These are phyloP conservation scores for Sphaeridia pumilis DNA, from an alignment of 2,888 invertebrate species.

Conservation along the genomic window DNA sequence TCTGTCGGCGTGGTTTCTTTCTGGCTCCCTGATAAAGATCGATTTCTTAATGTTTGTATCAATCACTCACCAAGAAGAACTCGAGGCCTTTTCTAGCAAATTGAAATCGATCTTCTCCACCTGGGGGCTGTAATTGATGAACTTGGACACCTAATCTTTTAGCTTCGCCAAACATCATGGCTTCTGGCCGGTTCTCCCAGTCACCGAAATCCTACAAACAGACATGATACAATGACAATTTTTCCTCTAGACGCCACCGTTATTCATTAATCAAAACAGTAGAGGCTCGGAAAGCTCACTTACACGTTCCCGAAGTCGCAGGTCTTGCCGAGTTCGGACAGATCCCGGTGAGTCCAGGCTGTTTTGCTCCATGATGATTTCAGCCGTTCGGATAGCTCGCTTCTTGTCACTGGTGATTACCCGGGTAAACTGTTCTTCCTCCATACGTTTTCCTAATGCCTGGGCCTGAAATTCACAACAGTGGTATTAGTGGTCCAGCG, in stretches of 20 bases:
- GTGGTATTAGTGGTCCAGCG: neutral
- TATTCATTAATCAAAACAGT: too few relatives aligned
- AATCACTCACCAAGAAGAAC: constrained; percentile 12
- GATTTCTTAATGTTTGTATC: neutral
- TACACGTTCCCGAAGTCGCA: constrained; percentile 15
- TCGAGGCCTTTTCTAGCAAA: constrained; percentile 4
- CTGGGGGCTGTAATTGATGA: constrained; percentile 5
- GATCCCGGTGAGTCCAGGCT: neutral
- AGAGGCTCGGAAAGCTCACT: too few relatives aligned
- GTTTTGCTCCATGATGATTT: constrained; percentile 10
- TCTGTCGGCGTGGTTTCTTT: too few relatives aligned
- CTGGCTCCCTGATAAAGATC: neutral
- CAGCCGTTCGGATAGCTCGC: constrained; percentile 11
- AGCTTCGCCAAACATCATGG: constrained; percentile 5
- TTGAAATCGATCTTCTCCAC: constrained; percentile 7
- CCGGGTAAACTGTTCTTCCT: constrained; percentile 9
- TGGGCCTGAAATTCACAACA: constrained; percentile 5
- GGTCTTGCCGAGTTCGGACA: constrained; percentile 2
- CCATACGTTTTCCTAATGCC: constrained; percentile 6
- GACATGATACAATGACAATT: too few relatives aligned
- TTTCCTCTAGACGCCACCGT: too few relatives aligned
- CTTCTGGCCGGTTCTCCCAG: constrained; percentile 12
- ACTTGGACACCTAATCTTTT: constrained; percentile 5
- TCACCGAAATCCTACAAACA: constrained; percentile 15
- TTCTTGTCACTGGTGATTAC: constrained; percentile 12